Conservation (phyloP, 2,797 vertebrate genomes). For the Petrocephalus schoutedeni region DNA sequence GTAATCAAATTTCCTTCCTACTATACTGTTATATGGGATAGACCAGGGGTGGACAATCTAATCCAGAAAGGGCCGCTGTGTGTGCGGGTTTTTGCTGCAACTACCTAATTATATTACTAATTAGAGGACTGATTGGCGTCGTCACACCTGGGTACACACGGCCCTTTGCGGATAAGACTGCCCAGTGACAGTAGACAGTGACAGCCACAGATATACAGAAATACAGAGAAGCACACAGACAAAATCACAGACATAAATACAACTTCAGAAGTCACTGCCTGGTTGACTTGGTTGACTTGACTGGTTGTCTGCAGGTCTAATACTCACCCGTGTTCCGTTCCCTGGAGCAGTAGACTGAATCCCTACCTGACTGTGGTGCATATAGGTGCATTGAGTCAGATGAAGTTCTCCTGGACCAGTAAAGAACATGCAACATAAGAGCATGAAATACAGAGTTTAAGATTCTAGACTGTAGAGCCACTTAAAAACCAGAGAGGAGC, state of each 20-base stretch:
- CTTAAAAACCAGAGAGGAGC: neutral
- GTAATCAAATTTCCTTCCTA: neutral
- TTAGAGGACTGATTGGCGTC: too few relatives aligned
- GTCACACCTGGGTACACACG: too few relatives aligned
- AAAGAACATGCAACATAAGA: neutral
- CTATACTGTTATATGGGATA: neutral
- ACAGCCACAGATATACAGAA: neutral
- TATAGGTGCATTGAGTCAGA: neutral
- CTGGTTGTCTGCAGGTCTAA: neutral
- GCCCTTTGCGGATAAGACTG: too few relatives aligned
- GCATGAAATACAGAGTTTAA: neutral
- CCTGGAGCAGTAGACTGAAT: neutral
- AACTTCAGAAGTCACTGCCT: neutral
- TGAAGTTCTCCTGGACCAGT: neutral
- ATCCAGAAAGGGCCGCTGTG: too few relatives aligned
- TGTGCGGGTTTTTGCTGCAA: too few relatives aligned
- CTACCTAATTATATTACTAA: too few relatives aligned
- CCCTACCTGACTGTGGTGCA: neutral
- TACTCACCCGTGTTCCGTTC: neutral
- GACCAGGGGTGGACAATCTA: too few relatives aligned
- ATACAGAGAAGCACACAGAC: neutral
- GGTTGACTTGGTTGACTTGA: neutral
- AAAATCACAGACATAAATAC: neutral
- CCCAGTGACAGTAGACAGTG: neutral
- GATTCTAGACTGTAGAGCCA: neutral